Conservation (phyloP, 2,797 vertebrate genomes). For the Crenichthys baileyi region DNA sequence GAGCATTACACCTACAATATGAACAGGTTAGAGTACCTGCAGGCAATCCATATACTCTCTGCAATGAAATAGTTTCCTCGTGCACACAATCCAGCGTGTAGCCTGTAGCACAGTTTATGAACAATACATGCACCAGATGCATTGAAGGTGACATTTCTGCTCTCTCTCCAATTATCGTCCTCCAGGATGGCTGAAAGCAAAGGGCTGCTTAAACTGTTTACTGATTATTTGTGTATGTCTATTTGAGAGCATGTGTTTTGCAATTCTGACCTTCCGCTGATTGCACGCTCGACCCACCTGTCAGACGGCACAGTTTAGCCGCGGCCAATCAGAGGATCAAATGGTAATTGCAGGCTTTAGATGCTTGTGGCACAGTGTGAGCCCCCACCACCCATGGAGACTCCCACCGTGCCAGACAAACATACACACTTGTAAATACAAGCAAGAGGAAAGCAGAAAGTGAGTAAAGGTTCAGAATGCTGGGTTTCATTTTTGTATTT, state of each 20-base stretch:
- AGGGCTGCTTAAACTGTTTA: conserved; percentile 40
- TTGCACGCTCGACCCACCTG: conserved; percentile 26
- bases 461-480: conserved; percentile 34
- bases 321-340: conserved; percentile 53
- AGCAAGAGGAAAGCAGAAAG: conserved; percentile 9
- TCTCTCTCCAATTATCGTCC: conserved; percentile 12
- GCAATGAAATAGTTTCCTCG: conserved; percentile 21
- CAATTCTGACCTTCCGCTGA: conserved; percentile 19
- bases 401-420: conserved; percentile 11
- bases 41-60: conserved; percentile 36
- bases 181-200: conserved; percentile 14
- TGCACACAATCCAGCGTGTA: not conserved
- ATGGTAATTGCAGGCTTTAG: conserved; percentile 49
- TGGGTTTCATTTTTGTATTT: conserved; percentile 31
- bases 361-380: conserved; percentile 35
- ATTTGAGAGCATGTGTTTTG: conserved; percentile 17
- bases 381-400: conserved; percentile 13
- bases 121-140: conserved; percentile 6
- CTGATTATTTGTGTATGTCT: conserved; percentile 4
- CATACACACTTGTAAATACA: conserved; percentile 17
- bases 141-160: conserved; percentile 27
- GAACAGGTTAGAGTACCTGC: conserved; percentile 39
- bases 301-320: conserved; percentile 19
- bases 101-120: not conserved
- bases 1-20: conserved; percentile 27